A percentile compares a stretch with the other conserved stretches of the same genome.
Conservation (phyloP, 2,888 invertebrate species). For the Strigamia transsilvanica region DNA sequence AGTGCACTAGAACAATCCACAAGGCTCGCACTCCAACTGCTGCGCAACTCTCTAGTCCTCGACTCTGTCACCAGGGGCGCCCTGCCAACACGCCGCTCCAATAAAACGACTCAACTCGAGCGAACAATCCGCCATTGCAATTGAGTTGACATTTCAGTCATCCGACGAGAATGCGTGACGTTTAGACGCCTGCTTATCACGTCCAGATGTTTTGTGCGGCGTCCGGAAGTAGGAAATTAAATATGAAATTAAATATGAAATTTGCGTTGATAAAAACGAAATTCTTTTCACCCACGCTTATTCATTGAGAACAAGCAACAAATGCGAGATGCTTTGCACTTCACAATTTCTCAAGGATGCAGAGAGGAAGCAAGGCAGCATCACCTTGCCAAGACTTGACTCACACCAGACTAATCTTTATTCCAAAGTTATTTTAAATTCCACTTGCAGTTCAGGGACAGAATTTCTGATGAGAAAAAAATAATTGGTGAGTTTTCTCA, state of each 20-base stretch:
- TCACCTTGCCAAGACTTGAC: not conserved
- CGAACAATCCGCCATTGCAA: too few relatives aligned
- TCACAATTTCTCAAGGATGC: not conserved
- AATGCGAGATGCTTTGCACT: not conserved
- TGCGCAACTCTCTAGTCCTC: not conserved
- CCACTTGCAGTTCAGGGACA: slow-evolving; percentile 1
- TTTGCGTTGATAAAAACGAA: not conserved
- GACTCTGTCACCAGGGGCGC: not conserved
- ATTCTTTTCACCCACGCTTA: not conserved
- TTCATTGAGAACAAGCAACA: slow-evolving; percentile 2
- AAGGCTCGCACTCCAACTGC: not conserved
- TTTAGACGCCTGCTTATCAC: too few relatives aligned
- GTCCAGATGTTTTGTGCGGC: not conserved
- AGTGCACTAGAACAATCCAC: not conserved
- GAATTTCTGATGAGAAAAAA: too few relatives aligned
- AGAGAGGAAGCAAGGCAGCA: not conserved
- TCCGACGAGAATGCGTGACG: too few relatives aligned
- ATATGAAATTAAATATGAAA: not conserved
- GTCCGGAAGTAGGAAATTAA: not conserved
- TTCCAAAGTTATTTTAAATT: not conserved
- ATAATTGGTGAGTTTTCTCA: too few relatives aligned
- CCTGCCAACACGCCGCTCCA: not conserved
- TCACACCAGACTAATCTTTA: slow-evolving; percentile 2
- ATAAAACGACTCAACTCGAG: too few relatives aligned
- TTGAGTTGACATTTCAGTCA: too few relatives aligned